phyloP scores from a whole-genome alignment of 2,113 vertebrate species.

The Aspiorhynchus laticeps region DNA sequence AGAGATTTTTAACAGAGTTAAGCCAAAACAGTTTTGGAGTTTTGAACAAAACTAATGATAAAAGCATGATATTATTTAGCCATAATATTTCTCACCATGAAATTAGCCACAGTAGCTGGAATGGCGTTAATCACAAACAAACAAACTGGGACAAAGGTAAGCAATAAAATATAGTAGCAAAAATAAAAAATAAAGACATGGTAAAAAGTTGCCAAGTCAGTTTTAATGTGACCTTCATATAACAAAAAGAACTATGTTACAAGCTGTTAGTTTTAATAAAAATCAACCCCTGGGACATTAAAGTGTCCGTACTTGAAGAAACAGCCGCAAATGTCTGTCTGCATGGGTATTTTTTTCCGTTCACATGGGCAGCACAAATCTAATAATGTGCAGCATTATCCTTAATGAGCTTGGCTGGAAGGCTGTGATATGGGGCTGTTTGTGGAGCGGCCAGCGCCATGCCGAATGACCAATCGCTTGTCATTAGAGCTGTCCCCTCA shows the following conservation, averaged over 20 bases:
- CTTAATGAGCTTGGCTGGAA: constrained; percentile 72
- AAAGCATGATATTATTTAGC: no score
- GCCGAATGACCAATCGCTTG: constrained; percentile 77
- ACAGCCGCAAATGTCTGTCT: constrained; percentile 55
- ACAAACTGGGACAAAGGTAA: background rate
- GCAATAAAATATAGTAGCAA: background rate
- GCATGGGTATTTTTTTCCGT: constrained; percentile 79
- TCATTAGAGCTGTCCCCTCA: constrained; percentile 76
- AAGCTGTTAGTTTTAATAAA: constrained; percentile 22
- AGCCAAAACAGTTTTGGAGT: no score
- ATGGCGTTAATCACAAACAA: no score
- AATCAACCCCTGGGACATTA: constrained; percentile 47
- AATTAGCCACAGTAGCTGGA: no score
- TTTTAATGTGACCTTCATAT: constrained; percentile 20
- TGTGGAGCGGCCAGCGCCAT: constrained; percentile 58
- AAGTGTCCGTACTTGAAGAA: constrained; percentile 48
- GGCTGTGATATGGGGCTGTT: constrained; percentile 41
- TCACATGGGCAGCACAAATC: constrained; percentile 68
- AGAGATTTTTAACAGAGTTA: no score
- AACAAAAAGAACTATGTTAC: background rate
- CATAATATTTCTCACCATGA: no score
- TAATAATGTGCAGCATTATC: constrained; percentile 81
- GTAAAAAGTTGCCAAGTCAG: background rate
- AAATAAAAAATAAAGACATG: background rate
- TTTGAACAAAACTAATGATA: no score